Percentiles rank a stretch among this genome's conserved stretches.
These are phyloP conservation scores for Glaucomys volans DNA, from an alignment of 2,113 vertebrate genomes.

Conservation along the genomic window DNA sequence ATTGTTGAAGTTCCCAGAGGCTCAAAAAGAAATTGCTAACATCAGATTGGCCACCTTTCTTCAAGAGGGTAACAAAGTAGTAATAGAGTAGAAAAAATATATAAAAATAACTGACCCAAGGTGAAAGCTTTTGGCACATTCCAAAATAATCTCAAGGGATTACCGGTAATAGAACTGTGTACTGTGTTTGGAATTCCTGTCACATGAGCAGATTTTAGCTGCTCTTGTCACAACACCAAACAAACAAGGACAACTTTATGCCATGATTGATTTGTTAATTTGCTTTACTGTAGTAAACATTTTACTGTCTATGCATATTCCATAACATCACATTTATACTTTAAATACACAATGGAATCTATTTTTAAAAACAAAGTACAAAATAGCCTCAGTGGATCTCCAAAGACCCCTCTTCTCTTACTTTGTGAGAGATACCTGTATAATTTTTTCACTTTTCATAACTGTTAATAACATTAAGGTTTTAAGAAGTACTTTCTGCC, in stretches of 20 bases:
- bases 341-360: background rate
- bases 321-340: background rate
- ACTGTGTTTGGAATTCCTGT: background rate
- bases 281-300: background rate
- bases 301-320: background rate
- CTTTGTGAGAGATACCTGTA: background rate
- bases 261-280: background rate
- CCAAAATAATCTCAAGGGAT: background rate
- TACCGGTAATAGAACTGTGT: background rate
- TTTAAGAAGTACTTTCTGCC: slow-evolving; percentile 47
- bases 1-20: background rate
- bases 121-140: background rate
- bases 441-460: slow-evolving; percentile 49
- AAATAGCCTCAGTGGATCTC: background rate
- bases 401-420: background rate
- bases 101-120: background rate
- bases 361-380: background rate
- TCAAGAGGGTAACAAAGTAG: background rate
- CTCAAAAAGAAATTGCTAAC: slow-evolving; percentile 63
- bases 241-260: background rate
- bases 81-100: background rate
- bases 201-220: background rate
- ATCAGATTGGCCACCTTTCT: slow-evolving; percentile 30
- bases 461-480: slow-evolving; percentile 53
- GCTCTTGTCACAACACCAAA: background rate